Conservation (phyloP, 1,140 invertebrate species). For the Delia radicum region DNA sequence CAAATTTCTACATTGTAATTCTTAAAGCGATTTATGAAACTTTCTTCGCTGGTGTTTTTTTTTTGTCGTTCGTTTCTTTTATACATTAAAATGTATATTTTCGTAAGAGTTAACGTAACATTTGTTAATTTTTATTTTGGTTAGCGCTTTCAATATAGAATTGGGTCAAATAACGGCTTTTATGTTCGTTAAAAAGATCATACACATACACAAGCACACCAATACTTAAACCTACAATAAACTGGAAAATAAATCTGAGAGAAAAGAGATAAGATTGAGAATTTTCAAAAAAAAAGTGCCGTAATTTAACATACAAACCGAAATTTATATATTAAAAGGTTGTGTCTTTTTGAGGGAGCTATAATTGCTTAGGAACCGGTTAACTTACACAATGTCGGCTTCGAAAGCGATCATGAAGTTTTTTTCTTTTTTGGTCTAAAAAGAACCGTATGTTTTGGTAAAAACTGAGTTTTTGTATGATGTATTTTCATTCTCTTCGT, state of each 20-base stretch:
- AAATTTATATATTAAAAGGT: background rate
- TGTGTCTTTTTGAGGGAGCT: background rate
- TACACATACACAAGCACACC: background rate
- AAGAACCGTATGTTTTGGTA: too few relatives aligned
- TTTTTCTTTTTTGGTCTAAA: too few relatives aligned
- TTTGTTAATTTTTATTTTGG: background rate
- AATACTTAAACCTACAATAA: background rate
- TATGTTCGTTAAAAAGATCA: background rate
- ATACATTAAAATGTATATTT: too few relatives aligned
- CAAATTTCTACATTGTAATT: too few relatives aligned
- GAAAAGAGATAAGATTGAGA: too few relatives aligned
- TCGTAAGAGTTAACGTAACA: background rate
- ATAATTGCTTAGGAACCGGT: background rate
- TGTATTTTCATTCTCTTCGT: too few relatives aligned
- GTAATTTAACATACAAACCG: background rate
- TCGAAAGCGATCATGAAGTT: background rate
- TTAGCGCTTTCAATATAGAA: conserved; percentile 26
- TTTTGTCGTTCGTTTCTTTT: too few relatives aligned
- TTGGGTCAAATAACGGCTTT: conserved; percentile 27
- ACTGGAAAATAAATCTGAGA: background rate
- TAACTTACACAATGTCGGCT: background rate
- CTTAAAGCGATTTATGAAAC: too few relatives aligned
- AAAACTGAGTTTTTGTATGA: too few relatives aligned
- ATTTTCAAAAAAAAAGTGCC: background rate
- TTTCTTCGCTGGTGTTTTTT: too few relatives aligned